Base-by-base conservation (phyloP, 1,140 invertebrate genomes). In the Caenorhabditis remanei region DNA sequence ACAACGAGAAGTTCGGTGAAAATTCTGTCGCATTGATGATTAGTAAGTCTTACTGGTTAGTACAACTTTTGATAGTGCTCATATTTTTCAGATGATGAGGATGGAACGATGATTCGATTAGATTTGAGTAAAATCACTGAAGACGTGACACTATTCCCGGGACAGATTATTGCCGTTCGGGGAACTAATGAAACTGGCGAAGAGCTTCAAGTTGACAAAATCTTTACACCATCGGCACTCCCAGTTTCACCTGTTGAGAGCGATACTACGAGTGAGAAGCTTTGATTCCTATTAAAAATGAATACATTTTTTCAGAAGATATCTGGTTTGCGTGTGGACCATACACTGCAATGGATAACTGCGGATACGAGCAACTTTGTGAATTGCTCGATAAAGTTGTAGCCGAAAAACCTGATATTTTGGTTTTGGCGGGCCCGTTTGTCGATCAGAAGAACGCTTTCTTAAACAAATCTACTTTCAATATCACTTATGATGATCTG, bases 111-210 rank as follows among this genome's bases (percentile, higher is more conserved):
- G 71, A 16, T 79, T 53, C 43, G 71, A 0, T 24, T 79, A n/a
- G 46, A 79, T 24, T 50, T 79, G 2, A 79, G 71, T 11, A 79
- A 79, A 50, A n/a, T 79, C 2, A 50, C 71, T 21, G 71, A 79
- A 4, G 71, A 79, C n/a, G 19, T 79, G 0, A 79, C 71, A 13
- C 46, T 79, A 4, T 79, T 79, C 19, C 71, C 71, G 46, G 71
- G 71, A 79, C 71, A 79, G 53, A 50, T 79, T n/a, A 50, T 79
- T 9, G 71, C 71, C 24, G 71, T 79, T 79, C 43, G 71, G n/a
- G 71, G 71, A 21, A 79, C 46, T 24, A 79, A 79, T 50, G 71
- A 79, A 14, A 50, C 71, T 24, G 71, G 71, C 2, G 46, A 79
- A 50, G 71, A 79, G n/a, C 14, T 79, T 6, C 43, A 79, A 79